Conservation (phyloP, 2,113 vertebrate genomes). For the Eclectus roratus region DNA sequence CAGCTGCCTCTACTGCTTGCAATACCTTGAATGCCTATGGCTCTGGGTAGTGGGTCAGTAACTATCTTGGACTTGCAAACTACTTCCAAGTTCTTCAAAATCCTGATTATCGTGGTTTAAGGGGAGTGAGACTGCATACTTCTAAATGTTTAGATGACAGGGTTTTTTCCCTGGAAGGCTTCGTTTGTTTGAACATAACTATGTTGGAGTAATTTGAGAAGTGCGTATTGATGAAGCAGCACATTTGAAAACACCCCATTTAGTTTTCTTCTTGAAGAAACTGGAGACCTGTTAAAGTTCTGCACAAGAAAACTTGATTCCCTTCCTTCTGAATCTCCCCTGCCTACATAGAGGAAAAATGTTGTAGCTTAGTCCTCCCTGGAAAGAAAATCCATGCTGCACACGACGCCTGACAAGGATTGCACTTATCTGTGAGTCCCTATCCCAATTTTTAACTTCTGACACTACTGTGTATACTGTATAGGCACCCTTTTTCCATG, state of each 20-base stretch:
- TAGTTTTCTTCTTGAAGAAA: not conserved
- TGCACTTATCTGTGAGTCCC: not conserved
- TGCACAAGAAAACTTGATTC: not conserved
- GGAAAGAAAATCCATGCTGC: not conserved
- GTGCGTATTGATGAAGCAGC: not conserved
- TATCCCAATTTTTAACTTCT: not conserved
- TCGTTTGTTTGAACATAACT: not conserved
- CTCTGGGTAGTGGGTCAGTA: not conserved
- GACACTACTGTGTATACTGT: not conserved
- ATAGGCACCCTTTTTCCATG: not conserved
- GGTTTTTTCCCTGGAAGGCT: not conserved
- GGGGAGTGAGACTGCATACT: not conserved
- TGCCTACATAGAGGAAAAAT: not conserved
- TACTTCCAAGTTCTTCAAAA: not conserved
- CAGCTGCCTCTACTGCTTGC: not conserved
- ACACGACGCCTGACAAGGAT: not conserved
- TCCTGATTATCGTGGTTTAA: not conserved
- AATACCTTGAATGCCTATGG: not conserved
- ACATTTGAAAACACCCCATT: not conserved
- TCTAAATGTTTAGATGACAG: not conserved
- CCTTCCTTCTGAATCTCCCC: not conserved
- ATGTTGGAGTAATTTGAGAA: not conserved
- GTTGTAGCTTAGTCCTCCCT: not conserved
- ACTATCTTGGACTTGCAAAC: not conserved
- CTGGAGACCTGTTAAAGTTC: not conserved